A percentile compares a stretch with the other conserved stretches of the same genome.
These are phyloP conservation scores for Clupea harengus DNA, from an alignment of 2,113 vertebrate genomes.

Conservation along the genomic window DNA sequence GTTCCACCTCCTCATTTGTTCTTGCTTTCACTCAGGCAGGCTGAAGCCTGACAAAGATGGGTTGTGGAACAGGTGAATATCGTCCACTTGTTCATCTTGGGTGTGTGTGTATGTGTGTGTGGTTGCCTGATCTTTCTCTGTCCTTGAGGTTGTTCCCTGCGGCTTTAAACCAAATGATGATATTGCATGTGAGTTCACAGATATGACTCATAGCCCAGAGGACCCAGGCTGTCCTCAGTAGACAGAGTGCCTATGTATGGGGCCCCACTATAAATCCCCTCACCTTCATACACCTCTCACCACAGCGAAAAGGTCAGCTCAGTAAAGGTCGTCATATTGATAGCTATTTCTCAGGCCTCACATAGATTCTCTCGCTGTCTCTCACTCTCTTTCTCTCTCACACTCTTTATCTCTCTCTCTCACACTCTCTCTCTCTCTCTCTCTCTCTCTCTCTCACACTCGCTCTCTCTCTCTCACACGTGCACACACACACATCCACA, in stretches of 20 bases:
- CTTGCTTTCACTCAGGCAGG: no score
- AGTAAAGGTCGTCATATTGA: constrained; percentile 18
- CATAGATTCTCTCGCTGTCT: background rate
- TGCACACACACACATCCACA: background rate
- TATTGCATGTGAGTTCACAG: background rate
- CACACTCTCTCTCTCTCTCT: background rate
- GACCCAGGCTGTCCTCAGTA: background rate
- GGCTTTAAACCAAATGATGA: background rate
- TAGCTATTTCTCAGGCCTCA: constrained; percentile 32
- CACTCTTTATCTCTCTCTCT: no score
- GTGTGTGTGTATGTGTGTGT: background rate
- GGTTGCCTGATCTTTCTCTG: background rate
- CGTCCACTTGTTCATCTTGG: no score
- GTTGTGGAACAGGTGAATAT: no score
- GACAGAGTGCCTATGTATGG: background rate
- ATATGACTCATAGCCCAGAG: background rate
- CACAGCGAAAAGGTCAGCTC: constrained; percentile 25
- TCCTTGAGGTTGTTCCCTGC: no score
- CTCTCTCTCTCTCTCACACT: background rate
- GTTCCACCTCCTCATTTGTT: no score
- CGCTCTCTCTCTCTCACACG: background rate
- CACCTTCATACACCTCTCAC: constrained; percentile 32
- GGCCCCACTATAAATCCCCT: constrained; percentile 25
- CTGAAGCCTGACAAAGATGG: no score
- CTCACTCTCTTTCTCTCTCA: background rate